These are phyloP conservation scores for Pogona vitticeps DNA, from an alignment of 2,113 vertebrate genomes.

Conservation along the genomic window DNA sequence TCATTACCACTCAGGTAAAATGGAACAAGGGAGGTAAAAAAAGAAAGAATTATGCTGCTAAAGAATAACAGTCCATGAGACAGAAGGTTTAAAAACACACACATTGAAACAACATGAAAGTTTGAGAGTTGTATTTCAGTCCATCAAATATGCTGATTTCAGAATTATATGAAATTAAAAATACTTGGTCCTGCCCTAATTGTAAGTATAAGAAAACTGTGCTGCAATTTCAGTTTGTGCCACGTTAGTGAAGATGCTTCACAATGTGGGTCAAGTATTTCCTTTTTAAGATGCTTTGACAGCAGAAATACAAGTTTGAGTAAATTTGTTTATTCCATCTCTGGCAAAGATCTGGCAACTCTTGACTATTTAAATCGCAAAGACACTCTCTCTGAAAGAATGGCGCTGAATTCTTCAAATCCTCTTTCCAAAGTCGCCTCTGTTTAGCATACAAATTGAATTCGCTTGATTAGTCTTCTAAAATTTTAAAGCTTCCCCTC, in stretches of 20 bases:
- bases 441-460: conserved; percentile 24
- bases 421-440: conserved; percentile 24
- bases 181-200: too few relatives aligned
- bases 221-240: background rate
- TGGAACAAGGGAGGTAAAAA: background rate
- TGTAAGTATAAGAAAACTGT: background rate
- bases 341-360: conserved; percentile 10
- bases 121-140: background rate
- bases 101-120: background rate
- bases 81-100: too few relatives aligned
- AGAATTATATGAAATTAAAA: background rate
- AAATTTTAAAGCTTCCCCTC: conserved; percentile 2
- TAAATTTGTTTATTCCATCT: conserved; percentile 10
- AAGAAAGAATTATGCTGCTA: background rate
- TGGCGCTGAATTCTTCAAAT: conserved; percentile 8
- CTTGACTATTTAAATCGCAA: conserved; percentile 14
- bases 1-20: background rate
- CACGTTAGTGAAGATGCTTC: background rate
- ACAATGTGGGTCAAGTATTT: background rate
- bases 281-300: conserved; percentile 3
- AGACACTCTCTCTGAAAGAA: conserved; percentile 20
- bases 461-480: background rate
- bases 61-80: background rate
- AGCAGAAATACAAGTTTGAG: conserved; percentile 12
- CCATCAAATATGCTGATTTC: background rate